Evolutionary conservation across 2,797 vertebrate genomes (phyloP).

Genomic region (Bufotes viridis): DNA sequence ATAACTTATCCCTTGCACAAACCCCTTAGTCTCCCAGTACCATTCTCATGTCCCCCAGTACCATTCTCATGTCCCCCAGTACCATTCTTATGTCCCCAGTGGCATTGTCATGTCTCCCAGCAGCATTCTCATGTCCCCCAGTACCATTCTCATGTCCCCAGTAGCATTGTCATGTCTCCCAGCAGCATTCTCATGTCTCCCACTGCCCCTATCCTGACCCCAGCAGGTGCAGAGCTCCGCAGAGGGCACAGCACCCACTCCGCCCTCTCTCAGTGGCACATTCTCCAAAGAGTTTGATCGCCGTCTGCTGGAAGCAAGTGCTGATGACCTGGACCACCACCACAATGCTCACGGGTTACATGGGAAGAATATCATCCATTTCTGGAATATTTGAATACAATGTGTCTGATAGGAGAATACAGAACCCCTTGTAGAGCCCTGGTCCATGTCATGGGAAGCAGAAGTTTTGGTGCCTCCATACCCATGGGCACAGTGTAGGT

Average conservation of each 20-base stretch:
- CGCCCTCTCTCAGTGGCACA: not conserved
- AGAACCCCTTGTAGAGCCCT: too few species aligned
- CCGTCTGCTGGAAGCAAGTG: conserved; percentile 85
- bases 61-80: too few species aligned
- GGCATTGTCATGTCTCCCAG: too few species aligned
- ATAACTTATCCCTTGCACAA: not conserved
- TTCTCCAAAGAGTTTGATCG: conserved; percentile 75
- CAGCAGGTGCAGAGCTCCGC: not conserved
- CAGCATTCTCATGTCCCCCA: too few species aligned
- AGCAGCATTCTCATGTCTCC: not conserved
- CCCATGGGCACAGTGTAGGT: not conserved
- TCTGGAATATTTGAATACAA: not conserved
- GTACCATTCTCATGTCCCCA: too few species aligned
- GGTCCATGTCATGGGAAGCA: not conserved
- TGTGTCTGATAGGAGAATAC: too few species aligned
- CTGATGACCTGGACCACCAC: not conserved
- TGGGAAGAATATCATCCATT: not conserved
- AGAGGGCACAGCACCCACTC: conserved; percentile 4
- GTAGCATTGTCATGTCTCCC: not conserved
- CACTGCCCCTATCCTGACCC: not conserved
- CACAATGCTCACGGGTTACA: not conserved
- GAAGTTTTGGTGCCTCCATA: too few species aligned
- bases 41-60: too few species aligned
- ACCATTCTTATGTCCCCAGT: too few species aligned
- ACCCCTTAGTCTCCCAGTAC: not conserved